Percentiles rank a stretch among this genome's conserved stretches.
Conservation (phyloP, 1,140 invertebrate species). For the Hormaphis cornu region DNA sequence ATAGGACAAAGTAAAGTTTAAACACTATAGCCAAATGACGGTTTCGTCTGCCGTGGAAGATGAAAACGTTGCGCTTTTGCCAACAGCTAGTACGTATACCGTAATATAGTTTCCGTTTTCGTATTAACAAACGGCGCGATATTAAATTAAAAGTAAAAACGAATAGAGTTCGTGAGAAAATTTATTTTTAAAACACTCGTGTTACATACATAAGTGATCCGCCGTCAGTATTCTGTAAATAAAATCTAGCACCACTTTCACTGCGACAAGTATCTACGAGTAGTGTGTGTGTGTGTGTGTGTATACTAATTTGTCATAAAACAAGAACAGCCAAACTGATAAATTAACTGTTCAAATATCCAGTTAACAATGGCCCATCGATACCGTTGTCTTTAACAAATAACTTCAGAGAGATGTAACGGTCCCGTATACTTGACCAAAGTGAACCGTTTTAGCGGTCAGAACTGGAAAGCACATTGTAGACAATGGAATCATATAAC, state of each 20-base stretch:
- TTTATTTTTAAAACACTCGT: background rate
- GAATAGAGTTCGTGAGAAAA: background rate
- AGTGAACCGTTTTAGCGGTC: background rate
- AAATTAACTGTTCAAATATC: no score
- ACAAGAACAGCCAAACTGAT: no score
- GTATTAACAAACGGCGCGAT: background rate
- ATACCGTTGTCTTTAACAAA: no score
- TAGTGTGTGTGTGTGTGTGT: no score
- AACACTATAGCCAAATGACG: no score
- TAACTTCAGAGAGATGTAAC: background rate
- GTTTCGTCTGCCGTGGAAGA: no score
- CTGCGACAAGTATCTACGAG: no score
- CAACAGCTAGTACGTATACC: background rate
- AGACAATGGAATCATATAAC: background rate
- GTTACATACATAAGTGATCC: background rate
- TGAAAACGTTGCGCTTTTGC: background rate
- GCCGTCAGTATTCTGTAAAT: background rate
- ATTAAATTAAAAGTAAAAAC: background rate
- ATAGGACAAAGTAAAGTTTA: no score
- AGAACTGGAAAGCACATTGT: background rate
- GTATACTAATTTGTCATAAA: no score
- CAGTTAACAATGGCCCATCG: no score
- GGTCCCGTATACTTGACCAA: background rate
- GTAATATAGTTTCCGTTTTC: background rate
- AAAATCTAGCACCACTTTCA: no score